Evolutionary conservation across 2,113 vertebrate species (phyloP).

Genomic region (Pleuronectes platessa): DNA sequence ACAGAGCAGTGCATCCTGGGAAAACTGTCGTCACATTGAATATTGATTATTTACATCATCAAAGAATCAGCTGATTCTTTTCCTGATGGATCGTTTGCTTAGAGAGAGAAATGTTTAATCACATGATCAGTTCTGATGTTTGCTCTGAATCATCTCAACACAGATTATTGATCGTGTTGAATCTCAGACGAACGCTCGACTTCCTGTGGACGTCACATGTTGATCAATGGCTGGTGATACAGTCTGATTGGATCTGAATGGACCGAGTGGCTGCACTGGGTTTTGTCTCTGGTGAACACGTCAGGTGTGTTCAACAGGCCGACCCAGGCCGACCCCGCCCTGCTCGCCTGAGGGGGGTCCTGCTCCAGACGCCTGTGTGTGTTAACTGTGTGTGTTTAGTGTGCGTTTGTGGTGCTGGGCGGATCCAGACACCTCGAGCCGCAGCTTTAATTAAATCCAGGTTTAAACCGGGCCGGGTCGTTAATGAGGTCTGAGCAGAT

Average conservation of each 20-base stretch:
- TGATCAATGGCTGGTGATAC: too few species aligned
- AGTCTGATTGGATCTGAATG: too few species aligned
- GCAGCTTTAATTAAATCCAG: slow-evolving; percentile 60
- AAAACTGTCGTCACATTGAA: neutral
- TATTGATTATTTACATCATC: neutral
- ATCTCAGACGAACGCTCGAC: too few species aligned
- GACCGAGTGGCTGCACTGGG: too few species aligned
- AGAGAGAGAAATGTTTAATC: too few species aligned
- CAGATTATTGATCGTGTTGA: too few species aligned
- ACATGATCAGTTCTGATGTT: neutral
- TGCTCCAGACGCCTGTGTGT: neutral
- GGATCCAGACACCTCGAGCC: slow-evolving; percentile 56
- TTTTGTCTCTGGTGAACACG: too few species aligned
- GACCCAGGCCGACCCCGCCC: neutral
- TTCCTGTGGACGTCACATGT: too few species aligned
- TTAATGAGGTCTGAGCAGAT: slow-evolving; percentile 52
- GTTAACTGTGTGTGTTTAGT: slow-evolving; percentile 10
- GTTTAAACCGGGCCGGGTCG: slow-evolving; percentile 31
- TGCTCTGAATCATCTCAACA: too few species aligned
- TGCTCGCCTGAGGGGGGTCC: neutral
- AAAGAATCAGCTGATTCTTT: neutral
- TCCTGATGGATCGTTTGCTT: neutral
- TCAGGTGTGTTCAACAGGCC: neutral
- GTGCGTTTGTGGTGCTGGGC: slow-evolving; percentile 23
- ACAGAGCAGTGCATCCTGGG: too few species aligned